Evolutionary conservation across 2,113 vertebrate genomes (phyloP), one percentile per base, ranked within the genome.

Genomic region (Gasterosteus nipponicus): DNA sequence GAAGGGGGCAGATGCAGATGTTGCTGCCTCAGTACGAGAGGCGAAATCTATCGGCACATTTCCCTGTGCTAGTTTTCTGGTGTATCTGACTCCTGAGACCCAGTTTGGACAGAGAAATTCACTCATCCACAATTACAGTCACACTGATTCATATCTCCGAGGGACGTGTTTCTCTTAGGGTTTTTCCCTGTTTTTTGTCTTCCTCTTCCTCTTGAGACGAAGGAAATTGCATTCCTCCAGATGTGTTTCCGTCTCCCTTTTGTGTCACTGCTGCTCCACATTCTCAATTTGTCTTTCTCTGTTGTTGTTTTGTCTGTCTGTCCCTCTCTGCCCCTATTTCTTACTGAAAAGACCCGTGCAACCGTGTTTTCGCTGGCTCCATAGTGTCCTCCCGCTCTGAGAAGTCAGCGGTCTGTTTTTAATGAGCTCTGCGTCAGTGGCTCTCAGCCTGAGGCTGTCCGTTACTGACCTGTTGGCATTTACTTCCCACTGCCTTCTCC

Each of bases 381-480:
- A 31, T 75, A 77, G 78, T 84, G 82, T 87, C 80, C 82, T 64
- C 69, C 63, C 47, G 78, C 69, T 84, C 80, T 59, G 72, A 89
- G 70, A 86, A 86, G 73, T 72, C 85, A 10, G 82, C 33, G 29
- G 56, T 78, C 73, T 75, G 78, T 85, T 90, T 92, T 93, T 93
- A 93, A 92, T 93, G 91, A 93, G 92, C 88, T 91, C 87, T 85
- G 89, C 18, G 66, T 87, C 86, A 87, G 85, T 76, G 86, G 80
- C 81, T 91, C 79, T 80, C 72, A 72, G 88, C 89, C 89, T 53
- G 73, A 82, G 87, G 89, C 88, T 66, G 70, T 86, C 88, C 86
- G 88, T 86, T 49, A 62, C 85, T 89, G 91, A 92, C 92, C 91
- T 85, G 87, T 87, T 92, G 89, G 88, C 88, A 92, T 92, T 92